A percentile compares a stretch with the other conserved stretches of the same genome.
Evolutionary conservation across 2,797 vertebrate genomes (phyloP).

Genomic region (Sebastes kiyomatsui): DNA sequence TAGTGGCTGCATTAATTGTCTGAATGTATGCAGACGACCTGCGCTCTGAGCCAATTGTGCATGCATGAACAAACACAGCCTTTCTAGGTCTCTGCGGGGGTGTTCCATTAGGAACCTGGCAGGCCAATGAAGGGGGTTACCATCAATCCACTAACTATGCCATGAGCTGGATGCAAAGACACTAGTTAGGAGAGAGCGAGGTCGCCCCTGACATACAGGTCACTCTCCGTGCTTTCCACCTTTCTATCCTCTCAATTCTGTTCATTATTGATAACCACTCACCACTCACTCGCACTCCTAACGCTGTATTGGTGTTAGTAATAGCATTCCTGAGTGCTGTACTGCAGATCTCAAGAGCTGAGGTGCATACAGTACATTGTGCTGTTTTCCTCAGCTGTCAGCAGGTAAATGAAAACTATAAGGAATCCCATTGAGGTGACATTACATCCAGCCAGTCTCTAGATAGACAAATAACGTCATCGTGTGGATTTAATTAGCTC

Average conservation of each 20-base stretch:
- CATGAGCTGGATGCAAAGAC: slow-evolving; percentile 24
- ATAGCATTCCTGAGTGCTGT: slow-evolving; percentile 33
- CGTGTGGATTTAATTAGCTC: slow-evolving; percentile 28
- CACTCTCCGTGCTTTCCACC: slow-evolving; percentile 9
- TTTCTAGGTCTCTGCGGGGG: slow-evolving; percentile 36
- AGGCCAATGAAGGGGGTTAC: neutral
- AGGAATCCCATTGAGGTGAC: neutral
- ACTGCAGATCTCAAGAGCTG: neutral
- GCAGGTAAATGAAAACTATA: slow-evolving; percentile 15
- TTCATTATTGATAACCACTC: slow-evolving; percentile 62
- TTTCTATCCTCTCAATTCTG: slow-evolving; percentile 12
- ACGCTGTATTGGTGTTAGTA: slow-evolving; percentile 4
- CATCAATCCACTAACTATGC: slow-evolving; percentile 17
- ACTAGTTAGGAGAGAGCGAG: slow-evolving; percentile 8
- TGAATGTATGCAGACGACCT: slow-evolving; percentile 61
- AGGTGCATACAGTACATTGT: neutral
- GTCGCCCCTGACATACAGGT: slow-evolving; percentile 7
- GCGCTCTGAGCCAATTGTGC: slow-evolving; percentile 26
- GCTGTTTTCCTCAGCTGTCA: slow-evolving; percentile 25
- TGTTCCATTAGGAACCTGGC: slow-evolving; percentile 49
- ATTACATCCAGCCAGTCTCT: neutral
- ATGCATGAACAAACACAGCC: slow-evolving; percentile 57
- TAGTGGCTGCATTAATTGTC: slow-evolving; percentile 55
- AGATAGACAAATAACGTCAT: neutral
- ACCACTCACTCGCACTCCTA: slow-evolving; percentile 22